Evolutionary conservation across 2,888 invertebrate species (phyloP), one percentile per base, ranked within the genome.

Genomic region (Metopia argyrocephala): DNA sequence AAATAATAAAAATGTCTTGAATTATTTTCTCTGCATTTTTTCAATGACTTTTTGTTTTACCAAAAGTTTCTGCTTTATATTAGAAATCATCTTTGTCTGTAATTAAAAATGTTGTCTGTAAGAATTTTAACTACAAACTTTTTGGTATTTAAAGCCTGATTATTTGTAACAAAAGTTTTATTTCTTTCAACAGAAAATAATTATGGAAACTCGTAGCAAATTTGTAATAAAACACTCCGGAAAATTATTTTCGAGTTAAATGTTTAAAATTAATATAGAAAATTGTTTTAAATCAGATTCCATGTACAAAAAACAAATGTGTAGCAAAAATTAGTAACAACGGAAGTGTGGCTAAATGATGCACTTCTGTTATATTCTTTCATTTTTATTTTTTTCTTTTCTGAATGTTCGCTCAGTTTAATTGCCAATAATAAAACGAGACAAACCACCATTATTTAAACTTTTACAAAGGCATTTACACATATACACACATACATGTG

Each of bases 121-220:
- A 50, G 57, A 65, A 61, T 23, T 31, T 28, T 48, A 48, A 62
- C 73, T 73, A 66, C 38, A 25, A 46, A 56, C n/a, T n/a, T 73
- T 68, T 61, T 5, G 48, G 20, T 46, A 48, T 73, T 66, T 46
- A 23, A 59, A 46, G 45, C 66, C 28, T 54, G 54, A 54, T 76
- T 62, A 46, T 62, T 56, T 56, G n/a, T n/a, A 76, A 69, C 48
- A 76, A 76, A 69, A 69, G 48, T 69, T 18, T 59, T 74, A 50
- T 20, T 45, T 23, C 18, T 6, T 68, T 15, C n/a, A 9, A 0
- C 21, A 25, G 27, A 21, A 15, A 52, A 54, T 50, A 52, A 9
- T 1, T 2, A 45, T 38, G 45, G n/a, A 21, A 18, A 3, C n/a
- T n/a, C n/a, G n/a, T n/a, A n/a, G n/a, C n/a, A n/a, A n/a, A n/a